Conservation (phyloP, 2,113 vertebrate species). For the Cygnus buccinator region DNA sequence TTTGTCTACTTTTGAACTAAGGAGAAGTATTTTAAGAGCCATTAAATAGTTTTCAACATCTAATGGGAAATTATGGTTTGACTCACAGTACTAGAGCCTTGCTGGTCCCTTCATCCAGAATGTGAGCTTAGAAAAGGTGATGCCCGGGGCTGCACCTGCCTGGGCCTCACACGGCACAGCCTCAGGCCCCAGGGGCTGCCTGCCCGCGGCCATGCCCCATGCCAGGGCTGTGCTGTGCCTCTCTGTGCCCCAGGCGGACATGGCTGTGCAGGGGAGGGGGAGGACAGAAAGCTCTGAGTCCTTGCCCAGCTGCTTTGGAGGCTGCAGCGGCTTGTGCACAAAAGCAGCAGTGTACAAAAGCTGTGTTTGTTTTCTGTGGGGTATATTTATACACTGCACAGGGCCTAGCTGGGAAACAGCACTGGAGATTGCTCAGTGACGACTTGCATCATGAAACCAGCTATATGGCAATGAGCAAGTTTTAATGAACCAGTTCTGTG, state of each 20-base stretch:
- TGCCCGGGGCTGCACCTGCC: not conserved
- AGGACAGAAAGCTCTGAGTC: not conserved
- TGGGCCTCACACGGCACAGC: not conserved
- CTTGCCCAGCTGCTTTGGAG: fast-evolving
- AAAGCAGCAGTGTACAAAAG: not conserved
- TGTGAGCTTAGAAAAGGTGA: not conserved
- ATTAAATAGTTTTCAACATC: not conserved
- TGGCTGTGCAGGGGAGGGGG: fast-evolving
- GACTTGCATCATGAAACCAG: not conserved
- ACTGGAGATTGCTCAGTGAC: not conserved
- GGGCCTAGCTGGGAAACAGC: not conserved
- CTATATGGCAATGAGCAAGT: not conserved
- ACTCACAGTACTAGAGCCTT: not conserved
- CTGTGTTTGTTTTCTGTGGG: not conserved
- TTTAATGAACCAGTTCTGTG: not conserved
- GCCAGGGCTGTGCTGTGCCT: not conserved
- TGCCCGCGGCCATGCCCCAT: too few relatives aligned
- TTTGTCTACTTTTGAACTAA: not conserved
- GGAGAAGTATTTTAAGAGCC: not conserved
- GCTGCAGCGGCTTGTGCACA: not conserved
- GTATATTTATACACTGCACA: not conserved
- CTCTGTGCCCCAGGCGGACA: fast-evolving
- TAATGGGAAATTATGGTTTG: not conserved
- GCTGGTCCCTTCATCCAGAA: not conserved
- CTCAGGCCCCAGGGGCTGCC: not conserved